These are phyloP conservation scores for Neoarius graeffei DNA, from an alignment of 2,113 vertebrate genomes.

Conservation along the genomic window DNA sequence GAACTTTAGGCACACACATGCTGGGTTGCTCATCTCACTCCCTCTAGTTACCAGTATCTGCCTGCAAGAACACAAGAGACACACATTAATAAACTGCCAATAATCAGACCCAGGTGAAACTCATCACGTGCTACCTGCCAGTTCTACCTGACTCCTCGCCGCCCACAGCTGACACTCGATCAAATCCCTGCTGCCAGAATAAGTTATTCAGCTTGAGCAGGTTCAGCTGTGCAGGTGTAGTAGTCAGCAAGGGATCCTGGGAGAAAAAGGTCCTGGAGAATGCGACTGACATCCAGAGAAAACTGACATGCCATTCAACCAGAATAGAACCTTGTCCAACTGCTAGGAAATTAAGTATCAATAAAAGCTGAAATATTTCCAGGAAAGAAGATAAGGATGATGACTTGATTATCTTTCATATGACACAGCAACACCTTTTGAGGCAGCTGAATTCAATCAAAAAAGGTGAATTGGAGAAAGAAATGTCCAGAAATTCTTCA, in stretches of 20 bases:
- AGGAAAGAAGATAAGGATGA: neutral
- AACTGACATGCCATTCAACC: neutral
- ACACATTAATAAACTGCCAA: too few species aligned
- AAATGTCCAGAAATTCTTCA: neutral
- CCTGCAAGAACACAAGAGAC: too few species aligned
- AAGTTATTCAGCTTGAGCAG: neutral
- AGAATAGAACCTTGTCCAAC: neutral
- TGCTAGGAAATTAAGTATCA: neutral
- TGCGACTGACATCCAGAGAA: neutral
- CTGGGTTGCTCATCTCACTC: too few species aligned
- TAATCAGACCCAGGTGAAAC: too few species aligned
- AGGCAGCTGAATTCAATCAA: neutral
- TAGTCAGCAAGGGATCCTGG: neutral
- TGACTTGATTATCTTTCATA: neutral
- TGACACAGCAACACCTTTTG: neutral
- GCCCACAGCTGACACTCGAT: too few species aligned
- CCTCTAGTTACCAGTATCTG: too few species aligned
- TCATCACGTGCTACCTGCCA: too few species aligned
- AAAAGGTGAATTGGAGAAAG: neutral
- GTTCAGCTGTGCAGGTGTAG: neutral
- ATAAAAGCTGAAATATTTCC: neutral
- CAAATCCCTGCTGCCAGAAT: too few species aligned
- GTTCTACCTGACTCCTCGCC: too few species aligned
- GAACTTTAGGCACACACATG: too few species aligned
- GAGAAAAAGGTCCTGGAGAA: neutral